phyloP scores from a whole-genome alignment of 2,888 invertebrate genomes.

The Trachelus stipa region DNA sequence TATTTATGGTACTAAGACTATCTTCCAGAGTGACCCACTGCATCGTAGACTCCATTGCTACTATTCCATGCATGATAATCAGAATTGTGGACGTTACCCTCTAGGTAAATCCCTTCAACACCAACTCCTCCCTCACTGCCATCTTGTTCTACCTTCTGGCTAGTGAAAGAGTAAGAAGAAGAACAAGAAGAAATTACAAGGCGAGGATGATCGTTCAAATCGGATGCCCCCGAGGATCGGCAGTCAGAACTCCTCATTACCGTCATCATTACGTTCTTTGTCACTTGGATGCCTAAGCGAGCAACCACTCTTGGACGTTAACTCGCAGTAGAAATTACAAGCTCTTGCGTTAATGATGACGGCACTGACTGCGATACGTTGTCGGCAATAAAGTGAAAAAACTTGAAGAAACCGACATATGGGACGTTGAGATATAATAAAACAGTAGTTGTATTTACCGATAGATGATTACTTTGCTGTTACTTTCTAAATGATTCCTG shows the following conservation, averaged over 20 bases:
- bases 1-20: not conserved
- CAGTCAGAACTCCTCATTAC: constrained; percentile 32
- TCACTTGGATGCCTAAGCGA: constrained; percentile 16
- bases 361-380: not conserved
- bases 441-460: not conserved
- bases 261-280: constrained; percentile 35
- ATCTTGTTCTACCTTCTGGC: constrained; percentile 20
- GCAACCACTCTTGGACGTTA: not conserved
- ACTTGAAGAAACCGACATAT: not conserved
- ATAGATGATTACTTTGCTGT: not conserved
- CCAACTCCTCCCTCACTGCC: not conserved
- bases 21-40: not conserved
- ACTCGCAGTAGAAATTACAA: constrained; percentile 2
- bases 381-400: not conserved
- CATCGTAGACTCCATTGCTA: not conserved
- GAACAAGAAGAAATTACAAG: constrained; percentile 30
- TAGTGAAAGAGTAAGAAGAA: constrained; percentile 14
- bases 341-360: constrained; percentile 4
- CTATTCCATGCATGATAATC: constrained; percentile 4
- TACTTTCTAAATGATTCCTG: not conserved
- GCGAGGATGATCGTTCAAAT: constrained; percentile 30
- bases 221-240: constrained; percentile 34
- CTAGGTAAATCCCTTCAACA: not conserved
- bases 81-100: not conserved
- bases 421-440: not conserved